Base-by-base conservation (phyloP, 2,113 vertebrate species). In the Ursus arctos region DNA sequence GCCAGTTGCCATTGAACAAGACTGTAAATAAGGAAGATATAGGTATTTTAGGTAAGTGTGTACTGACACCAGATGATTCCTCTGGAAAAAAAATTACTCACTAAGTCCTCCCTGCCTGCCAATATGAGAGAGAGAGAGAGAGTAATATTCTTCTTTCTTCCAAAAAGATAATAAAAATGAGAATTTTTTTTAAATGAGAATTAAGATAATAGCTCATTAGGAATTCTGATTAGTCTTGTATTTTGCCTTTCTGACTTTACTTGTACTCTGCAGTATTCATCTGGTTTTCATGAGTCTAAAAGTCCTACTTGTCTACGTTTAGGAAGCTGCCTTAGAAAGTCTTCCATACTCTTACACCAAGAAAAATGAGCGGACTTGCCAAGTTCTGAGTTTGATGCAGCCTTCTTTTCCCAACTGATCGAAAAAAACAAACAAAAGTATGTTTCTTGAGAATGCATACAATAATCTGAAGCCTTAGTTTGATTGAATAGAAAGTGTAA, bases 381-480 rank as follows among this genome's bases (percentile, higher is more conserved):
- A 91, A 91, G 36, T 91, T 97, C 61, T 77, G 47, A 94, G 31
- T 26, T 94, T 72, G 33, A 53, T 4, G 47, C 19, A 65, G 43
- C 14, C 47, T 88, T 97, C 22, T 79, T 95, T 93, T 53, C 19
- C 69, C 14, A 79, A 69, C 6, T 84, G 31, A 36, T 65, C 88
- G 47, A 97, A 96, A 71, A 16, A 83, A 87, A 81, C 12, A 67
- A 88, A 82, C 21, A 87, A 43, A 92, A 76, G 21, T 65, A 76
- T 77, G 13, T 15, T 74, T 91, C 86, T 71, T 84, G 57, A 94
- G 55, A 84, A 83, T 18, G 71, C n/a, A 76, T 22, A 72, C 7
- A 77, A 47, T 74, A 85, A 97, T 77, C 24, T 63, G 43, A 94
- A 93, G 43, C 86, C 59, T 97, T 88, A 49, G 28, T 92, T 86